Base-by-base conservation (phyloP, 2,113 vertebrate genomes). In the Ctenomys sociabilis region DNA sequence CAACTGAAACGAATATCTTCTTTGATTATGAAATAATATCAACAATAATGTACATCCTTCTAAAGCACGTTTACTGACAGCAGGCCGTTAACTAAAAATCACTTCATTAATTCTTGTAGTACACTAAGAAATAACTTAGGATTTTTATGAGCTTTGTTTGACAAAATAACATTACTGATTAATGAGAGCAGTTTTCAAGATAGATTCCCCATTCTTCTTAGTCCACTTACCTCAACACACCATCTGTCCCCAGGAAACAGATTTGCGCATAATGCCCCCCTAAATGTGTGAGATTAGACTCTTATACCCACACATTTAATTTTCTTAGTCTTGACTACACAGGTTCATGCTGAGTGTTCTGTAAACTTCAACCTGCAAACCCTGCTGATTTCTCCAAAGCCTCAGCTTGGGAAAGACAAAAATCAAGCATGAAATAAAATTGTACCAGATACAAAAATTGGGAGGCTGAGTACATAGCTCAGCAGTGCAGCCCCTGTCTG, bases 401-500 rank as follows among this genome's bases (percentile, higher is more conserved):
- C 57, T 91, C n/a, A n/a, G 14, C 6, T 84, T 95, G 35, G 68
- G 63, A 97, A 98, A 96, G 1, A 11, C 70, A 96, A 93, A 13
- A n/a, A 81, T 40, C 83, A 64, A 84, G 84, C 66, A 40, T 57
- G 83, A 64, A 81, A 84, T 30, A 32, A 90, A 97, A 85, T 83
- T 95, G 59, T 10, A 45, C 78, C n/a, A 43, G 28, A 64, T 52
- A 84, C 21, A 54, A 57, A 72, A 21, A 92, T 93, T 85, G 10
- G 0, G 22, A 64, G 21, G 54, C 14, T 68, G 66, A 32, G 28
- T 5, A 35, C 35, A 17, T 35, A 35, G 32, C 32, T 35, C 32
- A 35, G 32, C 14, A 13, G 66, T 7, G 5, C 32, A 68, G 30
- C 13, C 5, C 11, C 30, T 68, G 66, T 32, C 32, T 35, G 13